Base-by-base conservation (phyloP, 2,888 invertebrate species). In the Phengaris arion region DNA sequence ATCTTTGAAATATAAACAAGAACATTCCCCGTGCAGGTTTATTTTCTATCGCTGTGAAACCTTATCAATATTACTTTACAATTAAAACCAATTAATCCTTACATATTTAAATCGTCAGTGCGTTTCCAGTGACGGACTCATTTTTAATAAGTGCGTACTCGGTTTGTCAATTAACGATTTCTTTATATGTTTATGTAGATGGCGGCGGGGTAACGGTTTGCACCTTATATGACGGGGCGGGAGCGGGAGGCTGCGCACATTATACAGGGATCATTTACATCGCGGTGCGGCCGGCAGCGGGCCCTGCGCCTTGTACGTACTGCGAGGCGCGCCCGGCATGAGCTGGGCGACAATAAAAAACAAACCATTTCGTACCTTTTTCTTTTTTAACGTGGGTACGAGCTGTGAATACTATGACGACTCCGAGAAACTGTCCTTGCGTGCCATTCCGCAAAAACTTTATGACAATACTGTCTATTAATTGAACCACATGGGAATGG, bases 191-290 rank as follows among this genome's bases (percentile, higher is more conserved):
- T 82, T 83, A 85, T 85, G 84, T 83, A 85, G 85, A 86, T 83
- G 84, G 87, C 87, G 85, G 90, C 89, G 84, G 81, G 86, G 85
- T 91, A 92, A 92, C 93, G 89, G 93, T 89, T 85, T 86, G 86
- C 86, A 86, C 92, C 92, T 87, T 92, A 91, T 92, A 91, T 80
- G 90, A 85, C 84, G 85, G 87, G 84, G 86, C 35, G 4, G 35
- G 86, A 86, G 85, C 85, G 87, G 86, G 85, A 85, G 86, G 84
- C 89, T 88, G 92, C 88, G 91, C 89, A 90, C 91, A 92, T 92
- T 91, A 92, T 91, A 91, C 91, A 91, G 90, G 88, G 92, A 93
- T 91, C 92, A 91, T 93, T 92, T 92, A 92, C 93, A 92, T 92
- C 89, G 91, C 86, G 79, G 83, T 80, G 86, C 86, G 81, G 85